Evolutionary conservation across 1,140 invertebrate genomes (phyloP).

Genomic region (Monochamus saltuarius): DNA sequence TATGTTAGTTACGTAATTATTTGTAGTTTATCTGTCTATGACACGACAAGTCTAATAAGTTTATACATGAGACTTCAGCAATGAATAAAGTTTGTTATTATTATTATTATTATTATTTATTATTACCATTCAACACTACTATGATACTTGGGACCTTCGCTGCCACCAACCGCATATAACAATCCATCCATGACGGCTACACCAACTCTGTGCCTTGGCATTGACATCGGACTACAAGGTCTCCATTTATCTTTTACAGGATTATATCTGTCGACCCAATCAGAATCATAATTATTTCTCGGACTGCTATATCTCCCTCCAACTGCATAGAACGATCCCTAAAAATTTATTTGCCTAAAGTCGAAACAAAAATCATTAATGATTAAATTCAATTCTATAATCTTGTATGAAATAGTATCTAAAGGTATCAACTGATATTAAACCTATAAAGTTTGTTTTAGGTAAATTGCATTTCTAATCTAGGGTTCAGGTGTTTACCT

Average conservation of each 20-base stretch:
- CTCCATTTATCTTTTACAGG: constrained; percentile 75
- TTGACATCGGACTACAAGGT: constrained; percentile 79
- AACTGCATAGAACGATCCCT: constrained; percentile 74
- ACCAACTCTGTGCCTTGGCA: constrained; percentile 81
- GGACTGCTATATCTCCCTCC: constrained; percentile 88
- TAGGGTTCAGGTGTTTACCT: too few species aligned
- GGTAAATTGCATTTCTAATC: not conserved
- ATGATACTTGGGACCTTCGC: constrained; percentile 78
- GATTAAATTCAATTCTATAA: not conserved
- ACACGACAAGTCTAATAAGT: too few species aligned
- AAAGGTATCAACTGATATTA: too few species aligned
- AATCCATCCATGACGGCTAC: constrained; percentile 90
- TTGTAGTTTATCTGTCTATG: too few species aligned
- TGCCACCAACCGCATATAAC: constrained; percentile 88
- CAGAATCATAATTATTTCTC: constrained; percentile 75
- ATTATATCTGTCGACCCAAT: constrained; percentile 80
- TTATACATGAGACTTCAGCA: too few species aligned
- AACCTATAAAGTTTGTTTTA: not conserved
- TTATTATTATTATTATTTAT: not conserved
- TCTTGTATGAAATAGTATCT: not conserved
- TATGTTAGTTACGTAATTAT: too few species aligned
- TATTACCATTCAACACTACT: constrained; percentile 83
- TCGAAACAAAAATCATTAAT: constrained; percentile 29
- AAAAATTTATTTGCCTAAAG: constrained; percentile 59
- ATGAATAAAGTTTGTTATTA: not conserved